Evolutionary conservation across 1,140 invertebrate genomes (phyloP), one percentile per base, ranked within the genome.

Genomic region (Zeugodacus cucurbitae): DNA sequence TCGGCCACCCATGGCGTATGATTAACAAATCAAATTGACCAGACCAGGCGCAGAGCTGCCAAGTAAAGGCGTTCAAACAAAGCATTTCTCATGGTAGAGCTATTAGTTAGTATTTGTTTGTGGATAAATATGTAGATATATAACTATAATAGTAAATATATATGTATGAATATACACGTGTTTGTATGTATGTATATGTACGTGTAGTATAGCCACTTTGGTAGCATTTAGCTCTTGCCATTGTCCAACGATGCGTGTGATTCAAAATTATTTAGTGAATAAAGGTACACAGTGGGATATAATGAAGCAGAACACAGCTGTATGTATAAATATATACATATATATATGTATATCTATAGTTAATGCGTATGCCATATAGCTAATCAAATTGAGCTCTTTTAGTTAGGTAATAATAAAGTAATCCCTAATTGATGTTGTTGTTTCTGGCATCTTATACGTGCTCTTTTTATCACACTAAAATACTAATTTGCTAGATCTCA

Each of bases 21-120:
- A 82, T 82, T 48, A 82, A 82, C 74, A 48, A 54, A 82, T 54
- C n/a, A 2, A 82, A 82, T 82, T 48, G 74, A 48, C n/a, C 8
- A 4, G 4, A 74, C n/a, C n/a, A n/a, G n/a, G 32, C 29, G 29
- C 32, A 67, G 26, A 10, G 64, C 20, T 20, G 62, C 26, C 62
- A 4, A 34, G 29, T 17, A 17, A 67, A 67, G 22, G 20, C 22
- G 6, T 8, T 8, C n/a, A 8, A 7, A 22, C n/a, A 26, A 26
- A 22, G 26, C 10, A 26, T 62, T 26, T 62, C n/a, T 11, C n/a
- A 0, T 2, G 10, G 22, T 10, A 62, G 48, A 3, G 6, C 58
- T n/a, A n/a, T n/a, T n/a, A n/a, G n/a, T n/a, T n/a, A n/a, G n/a
- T n/a, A 59, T 6, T 59, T 59, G 58, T 26, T n/a, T n/a, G 14